Percentiles rank a stretch among this genome's conserved stretches.
Evolutionary conservation across 1,140 invertebrate species (phyloP).

Genomic region (Temnothorax nylanderi): DNA sequence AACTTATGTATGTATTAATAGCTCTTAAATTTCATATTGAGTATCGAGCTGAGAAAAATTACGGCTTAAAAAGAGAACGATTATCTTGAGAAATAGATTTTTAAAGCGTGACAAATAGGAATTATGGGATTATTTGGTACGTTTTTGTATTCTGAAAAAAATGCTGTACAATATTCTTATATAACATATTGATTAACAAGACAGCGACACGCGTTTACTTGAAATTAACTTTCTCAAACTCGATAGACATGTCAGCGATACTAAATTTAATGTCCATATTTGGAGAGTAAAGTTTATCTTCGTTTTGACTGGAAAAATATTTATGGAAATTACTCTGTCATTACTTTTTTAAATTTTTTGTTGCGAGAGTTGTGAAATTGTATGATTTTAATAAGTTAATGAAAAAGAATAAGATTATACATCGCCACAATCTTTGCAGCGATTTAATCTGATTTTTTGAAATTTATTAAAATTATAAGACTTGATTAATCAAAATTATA

Average conservation of each 20-base stretch:
- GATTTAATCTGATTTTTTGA: not conserved
- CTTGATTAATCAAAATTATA: not conserved
- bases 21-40: conserved; percentile 22
- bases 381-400: not conserved
- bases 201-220: not conserved
- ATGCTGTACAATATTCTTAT: not conserved
- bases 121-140: not conserved
- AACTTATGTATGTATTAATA: conserved; percentile 21
- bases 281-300: not conserved
- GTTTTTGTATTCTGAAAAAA: not conserved
- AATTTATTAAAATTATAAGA: not conserved
- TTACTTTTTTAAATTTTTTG: not conserved
- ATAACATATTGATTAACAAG: not conserved
- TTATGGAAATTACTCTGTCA: not conserved
- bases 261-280: not conserved
- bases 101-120: not conserved
- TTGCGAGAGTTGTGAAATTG: not conserved
- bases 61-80: not conserved
- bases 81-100: not conserved
- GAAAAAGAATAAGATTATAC: not conserved
- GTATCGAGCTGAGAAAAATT: not conserved
- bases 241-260: not conserved
- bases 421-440: not conserved
- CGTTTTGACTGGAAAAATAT: not conserved
- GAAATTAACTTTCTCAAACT: not conserved